A percentile compares a stretch with the other conserved stretches of the same genome.
Evolutionary conservation across 2,888 invertebrate species (phyloP).

Genomic region (Mythimna impura): DNA sequence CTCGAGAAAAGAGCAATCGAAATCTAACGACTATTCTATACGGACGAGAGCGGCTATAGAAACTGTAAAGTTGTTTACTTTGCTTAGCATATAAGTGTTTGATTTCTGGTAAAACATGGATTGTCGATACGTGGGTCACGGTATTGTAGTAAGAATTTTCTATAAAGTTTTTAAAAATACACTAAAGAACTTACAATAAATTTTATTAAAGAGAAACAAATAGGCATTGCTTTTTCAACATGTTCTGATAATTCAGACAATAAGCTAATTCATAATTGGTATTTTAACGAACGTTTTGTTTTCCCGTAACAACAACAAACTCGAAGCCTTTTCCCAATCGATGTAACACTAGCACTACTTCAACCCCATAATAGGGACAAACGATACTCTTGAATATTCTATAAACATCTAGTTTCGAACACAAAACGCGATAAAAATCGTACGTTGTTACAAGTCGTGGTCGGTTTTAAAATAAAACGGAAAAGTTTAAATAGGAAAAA

Average conservation of each 20-base stretch:
- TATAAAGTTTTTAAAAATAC: no score
- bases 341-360: conserved; percentile 33
- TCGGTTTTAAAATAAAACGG: conserved; percentile 84
- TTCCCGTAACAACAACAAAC: not conserved
- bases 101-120: conserved; percentile 21
- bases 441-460: conserved; percentile 69
- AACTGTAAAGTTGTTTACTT: conserved; percentile 48
- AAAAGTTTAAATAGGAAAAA: conserved; percentile 90
- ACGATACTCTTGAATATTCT: conserved; percentile 56
- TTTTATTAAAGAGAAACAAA: no score
- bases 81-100: conserved; percentile 50
- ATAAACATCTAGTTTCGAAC: conserved; percentile 56
- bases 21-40: conserved; percentile 56
- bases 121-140: not conserved
- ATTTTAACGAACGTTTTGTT: conserved; percentile 4
- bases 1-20: conserved; percentile 67
- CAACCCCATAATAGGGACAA: conserved; percentile 49
- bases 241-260: no score
- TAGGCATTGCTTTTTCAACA: no score
- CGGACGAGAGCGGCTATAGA: conserved; percentile 32
- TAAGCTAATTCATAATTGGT: not conserved
- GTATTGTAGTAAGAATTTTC: no score
- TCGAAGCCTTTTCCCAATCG: conserved; percentile 6
- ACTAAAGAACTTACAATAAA: no score
- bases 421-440: conserved; percentile 66